phyloP scores from a whole-genome alignment of 2,113 vertebrate genomes.

The Prochilodus magdalenae region DNA sequence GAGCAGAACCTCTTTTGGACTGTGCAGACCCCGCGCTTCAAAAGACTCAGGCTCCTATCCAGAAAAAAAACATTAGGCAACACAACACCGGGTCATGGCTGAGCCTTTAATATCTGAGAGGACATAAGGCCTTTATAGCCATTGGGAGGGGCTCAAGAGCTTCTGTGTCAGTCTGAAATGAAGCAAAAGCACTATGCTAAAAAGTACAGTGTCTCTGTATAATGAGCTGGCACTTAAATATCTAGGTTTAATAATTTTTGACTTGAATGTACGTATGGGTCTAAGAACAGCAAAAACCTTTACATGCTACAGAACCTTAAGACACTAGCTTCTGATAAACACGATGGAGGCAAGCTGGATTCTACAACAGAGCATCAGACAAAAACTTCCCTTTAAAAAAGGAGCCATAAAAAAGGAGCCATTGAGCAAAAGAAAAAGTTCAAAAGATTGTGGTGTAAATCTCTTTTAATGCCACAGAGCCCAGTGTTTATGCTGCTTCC shows the following conservation, averaged over 20 bases:
- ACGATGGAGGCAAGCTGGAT: conserved; percentile 8
- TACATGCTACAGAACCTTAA: neutral
- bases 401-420: conserved; percentile 70
- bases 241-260: too few species aligned
- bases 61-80: conserved; percentile 42
- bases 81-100: conserved; percentile 24
- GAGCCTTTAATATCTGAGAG: conserved; percentile 19
- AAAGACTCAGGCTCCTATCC: conserved; percentile 68
- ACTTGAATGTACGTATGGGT: too few species aligned
- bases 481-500: conserved; percentile 67
- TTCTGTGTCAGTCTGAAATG: neutral
- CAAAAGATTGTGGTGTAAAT: conserved; percentile 75
- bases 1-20: conserved; percentile 77
- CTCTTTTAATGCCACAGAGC: conserved; percentile 76
- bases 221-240: too few species aligned
- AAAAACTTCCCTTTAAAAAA: conserved; percentile 26
- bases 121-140: conserved; percentile 20
- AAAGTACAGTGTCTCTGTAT: neutral
- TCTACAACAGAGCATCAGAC: conserved; percentile 19
- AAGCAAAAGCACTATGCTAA: neutral
- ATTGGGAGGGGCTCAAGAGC: neutral
- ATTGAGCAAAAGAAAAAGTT: conserved; percentile 70
- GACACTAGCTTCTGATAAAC: conserved; percentile 22
- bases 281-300: too few species aligned
- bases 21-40: conserved; percentile 70